Evolutionary conservation across 2,888 invertebrate genomes (phyloP), one percentile per base, ranked within the genome.

Genomic region (Apodemia zela): DNA sequence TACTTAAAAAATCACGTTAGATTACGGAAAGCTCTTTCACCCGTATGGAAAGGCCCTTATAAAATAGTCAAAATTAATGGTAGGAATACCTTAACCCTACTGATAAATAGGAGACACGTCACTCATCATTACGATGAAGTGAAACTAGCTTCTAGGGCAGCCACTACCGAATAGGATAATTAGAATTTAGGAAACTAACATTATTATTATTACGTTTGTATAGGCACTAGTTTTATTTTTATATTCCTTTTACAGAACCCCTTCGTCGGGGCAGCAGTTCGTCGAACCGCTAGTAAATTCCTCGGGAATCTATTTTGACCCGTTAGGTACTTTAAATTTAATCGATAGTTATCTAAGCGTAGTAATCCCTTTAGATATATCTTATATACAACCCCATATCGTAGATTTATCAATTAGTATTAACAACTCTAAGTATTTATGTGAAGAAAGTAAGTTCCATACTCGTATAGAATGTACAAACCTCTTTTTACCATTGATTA

Each of bases 281-380:
- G 13, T 42, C 42, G 42, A 42, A 42, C 10, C 10, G 13, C 15
- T 42, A 4, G 15, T 3, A 42, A 47, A 47, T 47, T 47, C n/a
- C 47, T n/a, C 47, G 3, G 47, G n/a, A 47, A 47, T 47, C 15
- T 47, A 47, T 47, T n/a, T 47, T 47, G 47, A n/a, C 2, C n/a
- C 47, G 21, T 21, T 21, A 21, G 21, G 21, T 1, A 21, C 21
- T n/a, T 17, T 47, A 1, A 47, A 47, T n/a, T n/a, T n/a, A 3
- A 47, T 47, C 15, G 6, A n/a, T 7, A n/a, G 47, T 47, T n/a
- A 3, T 47, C 47, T 47, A 17, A 47, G 47, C 3, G 47, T 47
- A n/a, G 47, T 47, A 13, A 47, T 47, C 17, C 47, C n/a, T n/a
- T n/a, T 49, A 49, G 49, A 49, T 17, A 49, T 49, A 49, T n/a